Evolutionary conservation across 2,888 invertebrate species (phyloP), one percentile per base, ranked within the genome.

Genomic region (Magallana nippona): DNA sequence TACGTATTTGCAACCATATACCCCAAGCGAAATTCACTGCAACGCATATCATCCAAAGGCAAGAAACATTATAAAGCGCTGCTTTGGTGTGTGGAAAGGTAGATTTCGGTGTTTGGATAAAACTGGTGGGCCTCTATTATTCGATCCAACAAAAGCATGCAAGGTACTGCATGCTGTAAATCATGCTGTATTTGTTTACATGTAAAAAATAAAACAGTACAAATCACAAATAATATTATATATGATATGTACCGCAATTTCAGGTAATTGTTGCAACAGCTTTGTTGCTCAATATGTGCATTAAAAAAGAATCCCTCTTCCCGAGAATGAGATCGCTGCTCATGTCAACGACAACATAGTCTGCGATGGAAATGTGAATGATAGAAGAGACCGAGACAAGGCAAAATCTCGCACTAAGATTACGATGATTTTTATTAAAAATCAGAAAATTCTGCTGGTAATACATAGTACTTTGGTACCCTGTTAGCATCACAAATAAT

Each of bases 241-340:
- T 80, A 1, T 15, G 1, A 13, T 57, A 55, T 44, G 71, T 44
- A 13, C 80, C 83, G 27, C n/a, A 89, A 88, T 83, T 56, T 85
- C 87, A 13, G 55, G 86, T 10, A 86, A 87, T 44, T 87, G 86
- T 2, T 87, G 88, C 19, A 87, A 86, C 17, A 84, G 84, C 44
- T 79, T 84, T 60, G 2, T 60, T 60, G 19, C 62, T 82, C n/a
- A 79, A 79, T 2, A 56, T 82, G 17, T 56, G 44, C 13, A 77
- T 63, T 19, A 78, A 84, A 85, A 22, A 27, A 32, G 22, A 13
- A 79, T 83, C 22, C 17, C 84, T 10, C 79, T 84, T 13, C 62
- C 83, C 0, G 15, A 60, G 60, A n/a, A 8, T 15, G 60, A 60
- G 19, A 19, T 60, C n/a, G n/a, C 19, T 60, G n/a, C 11, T 13